A percentile compares a stretch with the other conserved stretches of the same genome.
phyloP scores from a whole-genome alignment of 2,113 vertebrate genomes.

The Taurulus bubalis region DNA sequence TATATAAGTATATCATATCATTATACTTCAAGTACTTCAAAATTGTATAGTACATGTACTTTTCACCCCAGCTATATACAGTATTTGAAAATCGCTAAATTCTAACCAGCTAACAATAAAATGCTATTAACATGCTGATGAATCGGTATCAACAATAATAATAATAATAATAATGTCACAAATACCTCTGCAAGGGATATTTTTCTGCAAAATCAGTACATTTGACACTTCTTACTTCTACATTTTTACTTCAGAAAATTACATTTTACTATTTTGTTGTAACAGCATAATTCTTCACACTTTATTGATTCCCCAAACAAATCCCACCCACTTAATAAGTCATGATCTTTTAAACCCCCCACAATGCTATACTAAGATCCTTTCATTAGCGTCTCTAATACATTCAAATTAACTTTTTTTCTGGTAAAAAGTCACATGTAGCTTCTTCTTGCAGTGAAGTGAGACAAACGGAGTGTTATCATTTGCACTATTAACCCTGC shows the following conservation, averaged over 20 bases:
- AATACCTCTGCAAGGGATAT: background rate
- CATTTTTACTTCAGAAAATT: background rate
- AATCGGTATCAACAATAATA: background rate
- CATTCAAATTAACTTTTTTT: background rate
- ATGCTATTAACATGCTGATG: background rate
- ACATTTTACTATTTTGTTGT: background rate
- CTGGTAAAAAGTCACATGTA: background rate
- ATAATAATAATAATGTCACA: background rate
- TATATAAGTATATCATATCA: too few species aligned
- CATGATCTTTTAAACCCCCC: constrained; percentile 1
- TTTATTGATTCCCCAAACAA: constrained; percentile 11
- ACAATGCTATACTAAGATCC: background rate
- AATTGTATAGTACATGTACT: background rate
- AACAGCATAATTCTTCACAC: background rate
- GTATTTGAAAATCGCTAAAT: background rate
- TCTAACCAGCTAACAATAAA: background rate
- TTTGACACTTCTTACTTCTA: background rate
- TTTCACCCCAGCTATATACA: background rate
- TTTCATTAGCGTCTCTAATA: constrained; percentile 35
- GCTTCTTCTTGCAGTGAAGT: background rate
- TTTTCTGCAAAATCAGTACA: background rate
- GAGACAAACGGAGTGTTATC: background rate
- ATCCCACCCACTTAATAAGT: constrained; percentile 35
- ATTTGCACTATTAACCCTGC: background rate
- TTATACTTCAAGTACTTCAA: background rate